A percentile compares a stretch with the other conserved stretches of the same genome.
Conservation (phyloP, 1,140 invertebrate genomes). For the Drosophila pseudoananassae region DNA sequence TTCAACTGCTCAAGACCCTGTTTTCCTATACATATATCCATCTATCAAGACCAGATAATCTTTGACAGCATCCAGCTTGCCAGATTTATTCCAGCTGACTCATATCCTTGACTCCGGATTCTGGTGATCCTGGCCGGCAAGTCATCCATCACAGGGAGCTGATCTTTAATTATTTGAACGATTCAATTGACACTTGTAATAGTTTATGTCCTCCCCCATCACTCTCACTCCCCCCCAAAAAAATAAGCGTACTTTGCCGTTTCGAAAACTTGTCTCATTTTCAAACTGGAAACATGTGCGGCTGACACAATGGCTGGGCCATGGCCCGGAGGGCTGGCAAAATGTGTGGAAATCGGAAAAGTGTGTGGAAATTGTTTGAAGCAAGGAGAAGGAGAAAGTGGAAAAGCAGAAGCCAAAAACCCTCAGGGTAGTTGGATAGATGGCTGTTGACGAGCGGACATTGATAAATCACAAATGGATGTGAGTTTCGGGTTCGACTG, state of each 20-base stretch:
- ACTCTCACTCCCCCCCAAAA: too few relatives aligned
- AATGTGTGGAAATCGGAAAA: slow-evolving; percentile 20
- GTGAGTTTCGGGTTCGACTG: slow-evolving; percentile 31
- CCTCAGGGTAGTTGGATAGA: slow-evolving; percentile 46
- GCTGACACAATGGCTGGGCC: slow-evolving; percentile 31
- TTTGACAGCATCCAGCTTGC: not conserved
- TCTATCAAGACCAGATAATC: not conserved
- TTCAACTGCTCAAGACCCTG: too few relatives aligned
- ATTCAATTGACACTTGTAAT: slow-evolving; percentile 50
- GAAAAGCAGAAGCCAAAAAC: slow-evolving; percentile 16
- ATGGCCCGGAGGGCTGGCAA: not conserved
- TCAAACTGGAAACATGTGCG: slow-evolving; percentile 41
- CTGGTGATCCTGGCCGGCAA: not conserved
- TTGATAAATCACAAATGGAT: slow-evolving; percentile 76
- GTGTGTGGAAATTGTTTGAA: slow-evolving; percentile 6
- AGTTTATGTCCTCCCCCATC: slow-evolving; percentile 18
- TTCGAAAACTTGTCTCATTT: slow-evolving; percentile 32
- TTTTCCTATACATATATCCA: not conserved
- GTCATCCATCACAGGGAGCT: slow-evolving; percentile 36
- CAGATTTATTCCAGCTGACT: not conserved
- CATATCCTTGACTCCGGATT: not conserved
- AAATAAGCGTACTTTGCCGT: not conserved
- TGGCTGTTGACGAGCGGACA: slow-evolving; percentile 73
- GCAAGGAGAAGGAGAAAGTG: not conserved
- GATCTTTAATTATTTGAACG: slow-evolving; percentile 49